Base-by-base conservation (phyloP, 2,888 invertebrate genomes). In the Dynastes maya region DNA sequence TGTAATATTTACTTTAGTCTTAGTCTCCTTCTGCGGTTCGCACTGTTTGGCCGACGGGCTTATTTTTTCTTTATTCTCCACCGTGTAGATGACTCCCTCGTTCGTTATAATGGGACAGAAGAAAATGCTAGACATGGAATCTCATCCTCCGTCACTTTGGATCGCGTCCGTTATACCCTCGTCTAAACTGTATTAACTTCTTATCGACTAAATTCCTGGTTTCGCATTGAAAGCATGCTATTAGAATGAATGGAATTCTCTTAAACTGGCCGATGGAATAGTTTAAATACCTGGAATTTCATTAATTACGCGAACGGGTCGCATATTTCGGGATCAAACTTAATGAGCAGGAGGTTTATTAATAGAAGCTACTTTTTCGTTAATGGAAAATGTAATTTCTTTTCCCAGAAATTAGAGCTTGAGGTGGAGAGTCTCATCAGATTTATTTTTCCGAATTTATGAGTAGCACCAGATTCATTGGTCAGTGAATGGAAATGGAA, bases 221-320 rank as follows among this genome's bases (percentile, higher is more conserved):
- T 63, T 63, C 32, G 29, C 29, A 63, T 63, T 63, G 27, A 63
- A 63, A 63, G 29, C 29, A 11, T 32, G 63, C 22, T 16, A 63
- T 63, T 32, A 5, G 13, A 63, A 63, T 13, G 63, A 32, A 45
- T 11, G 67, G 67, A 49, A 67, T 67, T 67, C 49, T 27, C 9
- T 67, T n/a, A 9, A 32, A 22, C 16, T 49, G 13, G n/a, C 8
- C n/a, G 45, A 49, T 32, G 27, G 32, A 67, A 49, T 67, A 49
- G 6, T 67, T 27, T 22, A 45, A 29, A 67, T 67, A 45, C 22
- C 16, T 49, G 11, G 9, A 45, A 67, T 67, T 67, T 49, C 67
- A 67, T 67, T 67, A 67, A 49, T 16, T 45, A 16, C 8, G 40
- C 45, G 27, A 67, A 45, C 49, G 45, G 45, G 27, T 67, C 22